A percentile compares a stretch with the other conserved stretches of the same genome.
phyloP scores from a whole-genome alignment of 35 echinoderm and acorn worm species.

The Holothuria glaberrima region DNA sequence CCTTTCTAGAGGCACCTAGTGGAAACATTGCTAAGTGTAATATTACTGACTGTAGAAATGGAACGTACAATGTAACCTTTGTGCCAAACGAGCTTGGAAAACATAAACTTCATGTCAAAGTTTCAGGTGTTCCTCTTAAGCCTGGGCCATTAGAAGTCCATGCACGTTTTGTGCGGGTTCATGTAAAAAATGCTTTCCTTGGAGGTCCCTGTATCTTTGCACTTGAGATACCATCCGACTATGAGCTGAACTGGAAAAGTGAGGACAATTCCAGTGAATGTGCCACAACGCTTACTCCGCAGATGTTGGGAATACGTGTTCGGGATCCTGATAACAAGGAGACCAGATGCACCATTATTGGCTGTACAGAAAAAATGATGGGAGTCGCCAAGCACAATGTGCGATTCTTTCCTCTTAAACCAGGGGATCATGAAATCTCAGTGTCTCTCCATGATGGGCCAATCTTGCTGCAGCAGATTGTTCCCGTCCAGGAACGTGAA shows the following conservation, averaged over 20 bases:
- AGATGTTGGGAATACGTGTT: constrained; percentile 73
- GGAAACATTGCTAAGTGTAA: constrained; percentile 55
- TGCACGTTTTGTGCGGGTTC: constrained; percentile 71
- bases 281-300: constrained; percentile 53
- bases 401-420: constrained; percentile 62
- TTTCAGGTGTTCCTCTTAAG: constrained; percentile 70
- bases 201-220: constrained; percentile 76
- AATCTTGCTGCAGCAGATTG: constrained; percentile 54
- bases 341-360: constrained; percentile 62
- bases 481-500: constrained; percentile 74
- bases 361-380: constrained; percentile 45
- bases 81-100: constrained; percentile 66
- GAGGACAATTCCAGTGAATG: constrained; percentile 50
- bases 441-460: constrained; percentile 60
- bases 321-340: constrained; percentile 68
- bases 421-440: constrained; percentile 77
- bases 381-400: constrained; percentile 75
- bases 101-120: constrained; percentile 66
- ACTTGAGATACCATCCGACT: constrained; percentile 78
- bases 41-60: constrained; percentile 71
- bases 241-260: constrained; percentile 54
- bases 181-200: constrained; percentile 75
- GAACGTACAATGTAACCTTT: constrained; percentile 74
- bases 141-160: constrained; percentile 72
- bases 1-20: constrained; percentile 46